Evolutionary conservation across 2,113 vertebrate species (phyloP).

Genomic region (Vulpes ferrilata): DNA sequence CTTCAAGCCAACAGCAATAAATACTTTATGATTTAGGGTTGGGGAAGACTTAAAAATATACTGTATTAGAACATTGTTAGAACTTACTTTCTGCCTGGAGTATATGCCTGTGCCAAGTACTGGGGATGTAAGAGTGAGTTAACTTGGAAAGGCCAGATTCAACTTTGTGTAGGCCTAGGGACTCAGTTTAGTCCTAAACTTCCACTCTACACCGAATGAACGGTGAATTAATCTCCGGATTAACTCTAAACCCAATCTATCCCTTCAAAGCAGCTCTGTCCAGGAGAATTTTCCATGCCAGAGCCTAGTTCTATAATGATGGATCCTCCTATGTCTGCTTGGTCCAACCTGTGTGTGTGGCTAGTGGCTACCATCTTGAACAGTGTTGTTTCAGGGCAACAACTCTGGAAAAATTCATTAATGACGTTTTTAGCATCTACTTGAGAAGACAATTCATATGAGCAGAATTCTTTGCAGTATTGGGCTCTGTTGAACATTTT

Average conservation of each 20-base stretch:
- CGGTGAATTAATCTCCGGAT: not conserved
- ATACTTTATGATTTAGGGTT: not conserved
- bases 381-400: not conserved
- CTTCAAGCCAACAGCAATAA: conserved; percentile 22
- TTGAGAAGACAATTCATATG: not conserved
- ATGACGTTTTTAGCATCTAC: not conserved
- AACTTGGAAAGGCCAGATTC: not conserved
- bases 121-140: not conserved
- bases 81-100: not conserved
- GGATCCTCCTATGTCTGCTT: not conserved
- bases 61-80: not conserved
- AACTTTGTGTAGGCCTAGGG: not conserved
- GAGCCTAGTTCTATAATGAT: not conserved
- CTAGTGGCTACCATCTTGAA: not conserved
- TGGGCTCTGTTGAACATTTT: not conserved
- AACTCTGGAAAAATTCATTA: not conserved
- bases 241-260: not conserved
- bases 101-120: not conserved
- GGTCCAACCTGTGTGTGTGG: not conserved
- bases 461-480: not conserved
- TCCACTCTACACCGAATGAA: not conserved
- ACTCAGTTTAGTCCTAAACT: not conserved
- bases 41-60: not conserved
- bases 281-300: not conserved
- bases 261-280: not conserved